phyloP scores from a whole-genome alignment of 1,140 invertebrate species.

The Drosophila equinoxialis region DNA sequence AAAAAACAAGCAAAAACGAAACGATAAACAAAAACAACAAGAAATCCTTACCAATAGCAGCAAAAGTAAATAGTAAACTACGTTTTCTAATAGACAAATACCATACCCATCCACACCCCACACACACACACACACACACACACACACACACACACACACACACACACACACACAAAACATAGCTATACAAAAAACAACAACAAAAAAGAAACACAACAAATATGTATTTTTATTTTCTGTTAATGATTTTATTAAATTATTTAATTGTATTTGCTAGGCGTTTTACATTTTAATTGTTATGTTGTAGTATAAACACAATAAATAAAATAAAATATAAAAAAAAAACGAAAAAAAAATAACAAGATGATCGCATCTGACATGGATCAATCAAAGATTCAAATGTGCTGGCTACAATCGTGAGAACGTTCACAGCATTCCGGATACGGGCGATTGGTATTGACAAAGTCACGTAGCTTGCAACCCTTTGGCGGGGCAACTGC shows the following conservation, averaged over 20 bases:
- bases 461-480: constrained; percentile 78
- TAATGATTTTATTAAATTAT: constrained; percentile 82
- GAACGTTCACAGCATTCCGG: constrained; percentile 71
- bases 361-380: neutral
- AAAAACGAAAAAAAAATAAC: constrained; percentile 14
- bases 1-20: neutral
- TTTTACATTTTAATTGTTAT: constrained; percentile 80
- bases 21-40: neutral
- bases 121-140: neutral
- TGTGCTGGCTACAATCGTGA: constrained; percentile 65
- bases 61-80: neutral
- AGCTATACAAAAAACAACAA: constrained; percentile 4
- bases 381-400: constrained; percentile 35
- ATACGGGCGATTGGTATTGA: constrained; percentile 66
- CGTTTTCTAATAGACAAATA: too few relatives aligned
- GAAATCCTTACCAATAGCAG: neutral
- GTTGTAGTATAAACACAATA: constrained; percentile 76
- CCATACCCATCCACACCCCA: too few relatives aligned
- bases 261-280: constrained; percentile 77
- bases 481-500: constrained; percentile 67
- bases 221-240: constrained; percentile 62
- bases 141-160: neutral
- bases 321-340: constrained; percentile 51
- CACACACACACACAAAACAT: constrained; percentile 15
- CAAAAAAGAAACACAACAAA: neutral